Base-by-base conservation (phyloP, 2,888 invertebrate species). In the Candidula unifasciata region DNA sequence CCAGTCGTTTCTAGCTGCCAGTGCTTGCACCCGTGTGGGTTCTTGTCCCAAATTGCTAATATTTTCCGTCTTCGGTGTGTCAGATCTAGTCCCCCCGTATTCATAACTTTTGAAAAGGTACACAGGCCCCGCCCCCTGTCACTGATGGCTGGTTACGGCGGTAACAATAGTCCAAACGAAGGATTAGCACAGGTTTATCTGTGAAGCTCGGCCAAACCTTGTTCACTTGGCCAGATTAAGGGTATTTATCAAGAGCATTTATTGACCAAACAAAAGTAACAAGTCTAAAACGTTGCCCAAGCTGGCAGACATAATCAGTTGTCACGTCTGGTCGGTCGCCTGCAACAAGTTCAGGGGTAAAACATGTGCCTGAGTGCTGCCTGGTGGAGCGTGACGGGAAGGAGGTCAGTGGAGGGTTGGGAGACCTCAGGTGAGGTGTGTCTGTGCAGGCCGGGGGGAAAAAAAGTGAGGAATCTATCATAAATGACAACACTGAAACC, bases 271-370 rank as follows among this genome's bases (percentile, higher is more conserved):
- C 73, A 44, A 6, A 73, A n/a, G 71, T 21, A 21, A 52, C 16
- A 52, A 44, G n/a, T 73, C 44, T 44, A 35, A 73, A 73, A 5
- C 27, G 52, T 73, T 52, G 27, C 2, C 27, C 52, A n/a, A 44
- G n/a, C n/a, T n/a, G 27, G 73, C n/a, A 24, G 73, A 5, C 44
- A 27, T 18, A 73, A 73, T 5, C 44, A n/a, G 44, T 73, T 73
- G 73, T 73, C 73, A 73, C 24, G n/a, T 24, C 73, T 27, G 73
- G 13, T 37, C 73, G 73, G 8, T 73, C 52, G 73, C 27, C 73
- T n/a, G 73, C 73, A 52, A 73, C 73, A 73, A 44, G 73, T 52
- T n/a, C 5, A 73, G 44, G 44, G 44, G 44, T 44, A 44, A 44
- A 44, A 44, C 8, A 44, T 44, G 24, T n/a, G 37, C n/a, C 73